Evolutionary conservation across 2,113 vertebrate genomes (phyloP).

Genomic region (Greenwoodochromis staneri): DNA sequence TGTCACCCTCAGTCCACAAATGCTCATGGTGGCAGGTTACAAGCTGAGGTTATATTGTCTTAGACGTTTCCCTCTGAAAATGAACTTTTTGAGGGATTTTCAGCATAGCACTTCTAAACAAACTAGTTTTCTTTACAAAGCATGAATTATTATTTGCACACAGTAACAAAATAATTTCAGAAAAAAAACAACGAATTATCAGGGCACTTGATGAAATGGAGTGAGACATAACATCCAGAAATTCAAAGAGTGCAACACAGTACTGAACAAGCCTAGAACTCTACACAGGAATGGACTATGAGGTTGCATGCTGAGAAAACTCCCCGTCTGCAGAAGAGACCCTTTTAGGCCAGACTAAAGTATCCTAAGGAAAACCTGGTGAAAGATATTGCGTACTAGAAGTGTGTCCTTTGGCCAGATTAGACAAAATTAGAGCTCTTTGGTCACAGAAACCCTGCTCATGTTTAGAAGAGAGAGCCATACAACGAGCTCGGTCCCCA

Average conservation of each 20-base stretch:
- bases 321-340: background rate
- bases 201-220: background rate
- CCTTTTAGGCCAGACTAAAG: background rate
- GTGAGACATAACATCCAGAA: background rate
- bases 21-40: background rate
- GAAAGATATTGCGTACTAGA: fast-evolving
- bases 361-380: background rate
- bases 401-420: background rate
- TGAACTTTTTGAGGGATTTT: background rate
- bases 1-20: background rate
- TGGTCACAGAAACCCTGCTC: background rate
- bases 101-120: background rate
- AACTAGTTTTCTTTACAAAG: background rate
- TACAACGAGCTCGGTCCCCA: background rate
- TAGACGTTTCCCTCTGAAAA: background rate
- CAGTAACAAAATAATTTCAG: background rate
- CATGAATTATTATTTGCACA: background rate
- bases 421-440: background rate
- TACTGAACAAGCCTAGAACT: background rate
- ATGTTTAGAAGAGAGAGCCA: background rate
- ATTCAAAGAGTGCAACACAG: background rate
- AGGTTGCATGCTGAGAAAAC: background rate
- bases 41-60: background rate
- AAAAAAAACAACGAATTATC: background rate
- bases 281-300: background rate